These are phyloP conservation scores for Atopsyche davidsoni DNA, from an alignment of 1,140 invertebrate genomes.

Conservation along the genomic window DNA sequence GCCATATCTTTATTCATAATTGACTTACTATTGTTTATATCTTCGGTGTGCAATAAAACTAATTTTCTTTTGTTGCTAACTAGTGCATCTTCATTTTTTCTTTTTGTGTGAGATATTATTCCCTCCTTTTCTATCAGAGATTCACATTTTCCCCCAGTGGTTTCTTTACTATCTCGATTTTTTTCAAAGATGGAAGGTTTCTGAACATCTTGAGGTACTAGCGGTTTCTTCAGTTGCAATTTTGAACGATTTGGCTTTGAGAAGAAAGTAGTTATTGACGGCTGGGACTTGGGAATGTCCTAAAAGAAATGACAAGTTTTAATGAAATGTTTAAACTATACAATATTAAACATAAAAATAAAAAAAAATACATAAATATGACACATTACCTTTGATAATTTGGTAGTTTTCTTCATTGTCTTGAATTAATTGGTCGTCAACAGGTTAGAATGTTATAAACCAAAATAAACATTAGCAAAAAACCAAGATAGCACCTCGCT, in stretches of 20 bases:
- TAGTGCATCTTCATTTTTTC: not conserved
- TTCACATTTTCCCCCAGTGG: not conserved
- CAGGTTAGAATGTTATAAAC: too few relatives aligned
- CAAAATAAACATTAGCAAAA: too few relatives aligned
- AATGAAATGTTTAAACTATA: too few relatives aligned
- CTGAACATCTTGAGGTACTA: not conserved
- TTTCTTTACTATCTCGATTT: not conserved
- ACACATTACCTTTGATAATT: too few relatives aligned
- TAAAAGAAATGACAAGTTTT: too few relatives aligned
- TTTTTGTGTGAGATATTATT: not conserved
- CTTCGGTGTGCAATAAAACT: not conserved
- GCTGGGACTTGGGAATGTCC: slow-evolving; percentile 14
- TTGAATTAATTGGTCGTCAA: too few relatives aligned
- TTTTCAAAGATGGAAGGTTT: not conserved
- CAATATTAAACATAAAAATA: too few relatives aligned
- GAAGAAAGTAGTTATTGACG: slow-evolving; percentile 18
- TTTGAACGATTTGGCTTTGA: slow-evolving; percentile 13
- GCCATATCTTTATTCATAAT: not conserved
- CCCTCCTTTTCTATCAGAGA: not conserved
- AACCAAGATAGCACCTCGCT: too few relatives aligned
- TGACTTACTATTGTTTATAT: slow-evolving; percentile 2
- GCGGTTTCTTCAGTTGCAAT: slow-evolving; percentile 2
- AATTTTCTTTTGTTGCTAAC: not conserved
- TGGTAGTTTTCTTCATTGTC: too few relatives aligned
- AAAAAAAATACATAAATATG: too few relatives aligned